Evolutionary conservation across 2,888 invertebrate species (phyloP).

Genomic region (Xestia ashworthii): DNA sequence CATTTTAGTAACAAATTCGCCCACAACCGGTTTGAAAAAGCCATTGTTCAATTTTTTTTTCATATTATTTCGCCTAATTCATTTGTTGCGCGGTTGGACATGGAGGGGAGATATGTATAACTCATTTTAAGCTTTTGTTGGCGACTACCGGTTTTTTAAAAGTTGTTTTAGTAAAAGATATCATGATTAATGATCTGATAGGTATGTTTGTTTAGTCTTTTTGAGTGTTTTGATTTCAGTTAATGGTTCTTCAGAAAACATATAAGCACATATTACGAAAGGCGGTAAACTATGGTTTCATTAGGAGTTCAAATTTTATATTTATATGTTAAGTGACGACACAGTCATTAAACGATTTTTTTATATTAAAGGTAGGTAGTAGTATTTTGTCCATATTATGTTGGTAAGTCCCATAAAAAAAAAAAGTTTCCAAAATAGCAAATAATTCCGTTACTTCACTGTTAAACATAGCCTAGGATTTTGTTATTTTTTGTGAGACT

Average conservation of each 20-base stretch:
- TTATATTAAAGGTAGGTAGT: too few relatives aligned
- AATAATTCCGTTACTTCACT: not conserved
- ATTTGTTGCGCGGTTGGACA: conserved; percentile 89
- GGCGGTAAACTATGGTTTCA: not conserved
- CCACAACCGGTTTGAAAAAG: conserved; percentile 86
- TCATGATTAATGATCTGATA: conserved; percentile 53
- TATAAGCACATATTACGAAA: not conserved
- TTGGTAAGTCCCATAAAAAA: too few relatives aligned
- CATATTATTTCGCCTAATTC: conserved; percentile 89
- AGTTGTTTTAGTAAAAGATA: conserved; percentile 70
- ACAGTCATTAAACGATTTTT: not conserved
- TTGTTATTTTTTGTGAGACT: not conserved
- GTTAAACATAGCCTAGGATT: not conserved
- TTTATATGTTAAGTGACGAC: not conserved
- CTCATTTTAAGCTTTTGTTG: conserved; percentile 85
- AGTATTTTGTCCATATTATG: not conserved
- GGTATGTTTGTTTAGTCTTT: conserved; percentile 45
- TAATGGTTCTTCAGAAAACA: conserved; percentile 34
- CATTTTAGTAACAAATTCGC: conserved; percentile 90
- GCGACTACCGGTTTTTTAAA: conserved; percentile 80
- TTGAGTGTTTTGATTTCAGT: conserved; percentile 52
- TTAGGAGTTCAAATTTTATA: not conserved
- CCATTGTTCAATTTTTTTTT: conserved; percentile 87
- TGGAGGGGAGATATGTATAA: conserved; percentile 83
- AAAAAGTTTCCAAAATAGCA: not conserved